These are phyloP conservation scores for Lomographa bimaculata DNA, from an alignment of 2,888 invertebrate species.

Conservation along the genomic window DNA sequence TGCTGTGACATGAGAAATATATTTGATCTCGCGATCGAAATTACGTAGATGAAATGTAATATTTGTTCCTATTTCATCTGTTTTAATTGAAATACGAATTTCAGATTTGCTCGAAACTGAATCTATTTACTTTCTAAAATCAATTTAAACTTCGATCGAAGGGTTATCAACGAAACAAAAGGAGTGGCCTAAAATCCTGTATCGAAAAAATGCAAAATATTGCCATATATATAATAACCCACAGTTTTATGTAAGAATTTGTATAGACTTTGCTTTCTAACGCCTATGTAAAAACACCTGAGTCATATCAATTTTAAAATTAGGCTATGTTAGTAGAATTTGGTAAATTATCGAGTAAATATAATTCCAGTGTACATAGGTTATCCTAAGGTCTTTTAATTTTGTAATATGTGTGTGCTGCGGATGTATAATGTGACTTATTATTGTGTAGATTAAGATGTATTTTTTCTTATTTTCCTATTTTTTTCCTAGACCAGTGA, in stretches of 20 bases:
- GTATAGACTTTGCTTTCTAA: constrained; percentile 49
- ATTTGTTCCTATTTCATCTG: not conserved
- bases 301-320: constrained; percentile 75
- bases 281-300: constrained; percentile 63
- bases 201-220: constrained; percentile 45
- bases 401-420: constrained; percentile 78
- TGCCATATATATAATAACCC: constrained; percentile 30
- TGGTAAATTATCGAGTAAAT: constrained; percentile 51
- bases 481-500: constrained; percentile 19
- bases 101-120: constrained; percentile 33
- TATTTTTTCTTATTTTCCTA: constrained; percentile 33
- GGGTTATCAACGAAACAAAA: constrained; percentile 46
- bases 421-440: constrained; percentile 71
- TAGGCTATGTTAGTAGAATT: constrained; percentile 68
- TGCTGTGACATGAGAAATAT: too few relatives aligned
- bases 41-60: constrained; percentile 3
- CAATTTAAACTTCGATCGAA: constrained; percentile 32
- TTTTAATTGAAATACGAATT: constrained; percentile 31
- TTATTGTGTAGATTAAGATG: constrained; percentile 55
- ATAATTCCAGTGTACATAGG: constrained; percentile 49
- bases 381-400: constrained; percentile 44
- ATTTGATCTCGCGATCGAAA: too few relatives aligned
- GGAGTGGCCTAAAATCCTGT: constrained; percentile 54
- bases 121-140: constrained; percentile 32
- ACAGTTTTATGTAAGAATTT: constrained; percentile 33